Evolutionary conservation across 2,888 invertebrate genomes (phyloP).

Genomic region (Napeogenes inachia): DNA sequence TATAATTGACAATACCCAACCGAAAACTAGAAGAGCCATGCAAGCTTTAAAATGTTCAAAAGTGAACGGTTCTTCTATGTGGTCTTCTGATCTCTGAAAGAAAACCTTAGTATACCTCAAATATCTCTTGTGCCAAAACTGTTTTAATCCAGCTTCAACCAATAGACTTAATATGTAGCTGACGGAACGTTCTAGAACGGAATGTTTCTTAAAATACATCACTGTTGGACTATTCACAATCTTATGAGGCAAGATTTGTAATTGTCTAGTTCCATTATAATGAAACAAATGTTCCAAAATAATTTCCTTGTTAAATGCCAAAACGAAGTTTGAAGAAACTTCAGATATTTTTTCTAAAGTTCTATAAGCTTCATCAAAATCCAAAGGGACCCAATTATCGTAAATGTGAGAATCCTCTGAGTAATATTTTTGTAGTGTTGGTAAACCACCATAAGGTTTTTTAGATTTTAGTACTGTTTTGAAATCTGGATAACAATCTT

Average conservation of each 20-base stretch:
- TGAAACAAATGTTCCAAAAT: slow-evolving; percentile 40
- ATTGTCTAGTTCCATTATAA: slow-evolving; percentile 37
- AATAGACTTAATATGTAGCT: slow-evolving; percentile 39
- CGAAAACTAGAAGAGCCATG: slow-evolving; percentile 39
- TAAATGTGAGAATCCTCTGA: slow-evolving; percentile 42
- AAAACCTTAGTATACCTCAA: slow-evolving; percentile 32
- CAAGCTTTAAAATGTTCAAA: slow-evolving; percentile 42
- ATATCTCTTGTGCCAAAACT: slow-evolving; percentile 37
- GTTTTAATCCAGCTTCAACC: slow-evolving; percentile 47
- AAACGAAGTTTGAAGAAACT: slow-evolving; percentile 44
- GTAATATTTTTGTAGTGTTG: slow-evolving; percentile 45
- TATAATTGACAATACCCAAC: slow-evolving; percentile 42
- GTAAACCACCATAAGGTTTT: slow-evolving; percentile 45
- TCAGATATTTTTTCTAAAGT: slow-evolving; percentile 41
- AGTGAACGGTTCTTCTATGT: slow-evolving; percentile 32
- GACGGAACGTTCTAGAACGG: slow-evolving; percentile 40
- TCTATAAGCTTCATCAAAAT: slow-evolving; percentile 28
- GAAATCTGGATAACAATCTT: slow-evolving; percentile 37
- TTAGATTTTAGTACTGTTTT: slow-evolving; percentile 37
- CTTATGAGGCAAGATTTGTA: slow-evolving; percentile 52
- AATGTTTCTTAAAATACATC: slow-evolving; percentile 48
- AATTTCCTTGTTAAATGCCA: slow-evolving; percentile 47
- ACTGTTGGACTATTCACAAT: slow-evolving; percentile 53
- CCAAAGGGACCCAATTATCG: slow-evolving; percentile 42
- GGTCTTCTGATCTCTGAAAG: slow-evolving; percentile 22